Conservation (phyloP, 2,113 vertebrate species). For the Pituophis catenifer region DNA sequence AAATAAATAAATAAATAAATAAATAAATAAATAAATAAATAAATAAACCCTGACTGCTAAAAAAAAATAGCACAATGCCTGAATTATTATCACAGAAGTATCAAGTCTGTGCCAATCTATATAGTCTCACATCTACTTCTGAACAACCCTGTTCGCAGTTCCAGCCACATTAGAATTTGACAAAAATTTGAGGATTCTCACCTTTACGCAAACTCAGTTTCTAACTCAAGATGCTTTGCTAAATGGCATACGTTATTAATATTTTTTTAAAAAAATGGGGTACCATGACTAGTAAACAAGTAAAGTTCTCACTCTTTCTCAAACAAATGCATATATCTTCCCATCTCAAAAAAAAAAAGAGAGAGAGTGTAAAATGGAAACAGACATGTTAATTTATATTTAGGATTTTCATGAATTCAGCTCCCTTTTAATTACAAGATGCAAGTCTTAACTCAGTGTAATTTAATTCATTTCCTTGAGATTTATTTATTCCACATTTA, state of each 20-base stretch:
- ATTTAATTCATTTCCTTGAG: conserved; percentile 48
- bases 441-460: conserved; percentile 30
- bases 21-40: too few relatives aligned
- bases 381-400: conserved; percentile 42
- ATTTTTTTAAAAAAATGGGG: neutral
- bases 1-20: too few relatives aligned
- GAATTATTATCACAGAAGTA: neutral
- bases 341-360: neutral
- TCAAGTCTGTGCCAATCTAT: neutral
- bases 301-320: neutral
- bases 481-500: conserved; percentile 47
- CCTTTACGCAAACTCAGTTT: neutral
- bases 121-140: neutral
- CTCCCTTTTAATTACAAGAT: conserved; percentile 60
- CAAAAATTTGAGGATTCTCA: neutral
- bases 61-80: neutral
- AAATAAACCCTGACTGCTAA: neutral
- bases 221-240: neutral
- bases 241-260: neutral
- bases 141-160: neutral
- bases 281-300: neutral
- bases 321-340: neutral
- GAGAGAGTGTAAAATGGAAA: conserved; percentile 21
- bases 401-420: conserved; percentile 40
- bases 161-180: neutral